These are phyloP conservation scores for Malurus cyaneus DNA, from an alignment of 2,113 vertebrate genomes.

Conservation along the genomic window DNA sequence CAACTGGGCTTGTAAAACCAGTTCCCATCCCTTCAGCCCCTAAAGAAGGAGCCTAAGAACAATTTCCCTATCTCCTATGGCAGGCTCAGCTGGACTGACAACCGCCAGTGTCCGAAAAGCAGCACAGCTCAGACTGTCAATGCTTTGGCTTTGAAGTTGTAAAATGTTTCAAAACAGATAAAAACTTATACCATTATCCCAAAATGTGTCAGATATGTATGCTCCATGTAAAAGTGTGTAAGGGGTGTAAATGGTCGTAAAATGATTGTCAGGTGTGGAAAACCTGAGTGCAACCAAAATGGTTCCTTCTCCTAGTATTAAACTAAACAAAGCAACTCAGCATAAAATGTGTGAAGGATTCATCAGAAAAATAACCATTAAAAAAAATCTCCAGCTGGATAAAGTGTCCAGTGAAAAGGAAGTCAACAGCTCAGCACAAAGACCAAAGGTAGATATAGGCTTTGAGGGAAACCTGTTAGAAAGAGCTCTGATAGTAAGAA, in stretches of 20 bases:
- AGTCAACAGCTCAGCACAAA: background rate
- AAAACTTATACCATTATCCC: background rate
- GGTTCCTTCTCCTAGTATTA: background rate
- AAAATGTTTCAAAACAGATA: background rate
- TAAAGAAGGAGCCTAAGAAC: background rate
- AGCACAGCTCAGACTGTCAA: background rate
- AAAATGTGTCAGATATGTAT: background rate
- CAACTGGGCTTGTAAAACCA: background rate
- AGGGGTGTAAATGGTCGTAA: background rate
- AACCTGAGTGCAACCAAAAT: background rate
- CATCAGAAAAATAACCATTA: background rate
- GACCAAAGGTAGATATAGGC: background rate
- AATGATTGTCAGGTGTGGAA: background rate
- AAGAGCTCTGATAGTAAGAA: background rate
- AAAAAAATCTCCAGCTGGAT: background rate
- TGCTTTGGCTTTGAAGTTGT: background rate
- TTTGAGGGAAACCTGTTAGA: background rate
- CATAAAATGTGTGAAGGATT: background rate
- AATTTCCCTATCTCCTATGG: background rate
- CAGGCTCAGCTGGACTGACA: background rate
- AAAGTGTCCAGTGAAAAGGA: background rate
- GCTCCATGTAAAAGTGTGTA: background rate
- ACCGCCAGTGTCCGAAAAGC: background rate
- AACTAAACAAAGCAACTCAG: background rate
- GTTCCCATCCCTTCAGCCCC: background rate